A percentile compares a stretch with the other conserved stretches of the same genome.
These are phyloP conservation scores for Periphyllus acericola DNA, from an alignment of 2,888 invertebrate genomes.

Conservation along the genomic window DNA sequence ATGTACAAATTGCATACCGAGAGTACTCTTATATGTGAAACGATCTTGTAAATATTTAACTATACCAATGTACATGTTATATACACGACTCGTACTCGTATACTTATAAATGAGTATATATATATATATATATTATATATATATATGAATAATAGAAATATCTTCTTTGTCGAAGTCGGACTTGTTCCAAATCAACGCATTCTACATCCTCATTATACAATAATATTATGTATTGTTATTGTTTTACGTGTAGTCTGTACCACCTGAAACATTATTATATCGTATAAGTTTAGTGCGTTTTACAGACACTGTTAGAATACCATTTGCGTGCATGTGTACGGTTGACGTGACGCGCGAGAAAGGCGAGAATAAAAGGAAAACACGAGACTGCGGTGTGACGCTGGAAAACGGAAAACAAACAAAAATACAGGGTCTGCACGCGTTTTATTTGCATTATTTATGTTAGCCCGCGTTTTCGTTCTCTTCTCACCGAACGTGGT, in stretches of 20 bases:
- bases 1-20: not conserved
- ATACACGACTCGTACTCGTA: no score
- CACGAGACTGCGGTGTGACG: not conserved
- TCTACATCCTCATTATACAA: no score
- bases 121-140: not conserved
- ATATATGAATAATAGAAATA: not conserved
- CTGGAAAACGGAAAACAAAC: not conserved
- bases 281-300: not conserved
- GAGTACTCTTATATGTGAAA: not conserved
- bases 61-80: not conserved
- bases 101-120: no score
- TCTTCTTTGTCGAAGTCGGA: not conserved
- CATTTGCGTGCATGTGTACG: not conserved
- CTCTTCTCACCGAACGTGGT: not conserved
- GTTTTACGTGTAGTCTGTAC: not conserved
- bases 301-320: not conserved
- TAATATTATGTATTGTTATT: not conserved
- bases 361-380: not conserved
- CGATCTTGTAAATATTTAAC: conserved; percentile 2
- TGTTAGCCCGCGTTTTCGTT: not conserved
- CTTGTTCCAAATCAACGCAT: not conserved
- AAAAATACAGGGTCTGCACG: conserved; percentile 31
- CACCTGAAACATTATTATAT: not conserved
- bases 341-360: not conserved
- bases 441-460: not conserved